Percentiles rank a stretch among this genome's conserved stretches.
Conservation (phyloP, 2,888 invertebrate species). For the Falcaria lacertinaria region DNA sequence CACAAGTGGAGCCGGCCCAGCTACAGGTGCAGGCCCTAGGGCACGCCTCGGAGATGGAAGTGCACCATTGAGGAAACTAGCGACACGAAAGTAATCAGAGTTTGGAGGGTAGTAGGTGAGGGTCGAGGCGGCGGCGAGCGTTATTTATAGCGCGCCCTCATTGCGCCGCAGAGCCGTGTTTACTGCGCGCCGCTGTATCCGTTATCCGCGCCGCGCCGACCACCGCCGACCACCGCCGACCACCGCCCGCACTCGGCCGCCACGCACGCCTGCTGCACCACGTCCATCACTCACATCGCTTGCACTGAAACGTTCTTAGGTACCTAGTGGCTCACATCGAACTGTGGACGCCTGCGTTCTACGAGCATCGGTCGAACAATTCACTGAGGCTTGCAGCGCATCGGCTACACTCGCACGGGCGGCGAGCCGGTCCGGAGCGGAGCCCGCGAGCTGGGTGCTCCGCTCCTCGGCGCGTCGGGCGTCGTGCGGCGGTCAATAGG, state of each 20-base stretch:
- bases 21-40: neutral
- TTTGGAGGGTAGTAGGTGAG: slow-evolving; percentile 63
- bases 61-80: slow-evolving; percentile 7
- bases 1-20: no score
- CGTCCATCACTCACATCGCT: no score
- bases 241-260: no score
- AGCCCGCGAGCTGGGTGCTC: no score
- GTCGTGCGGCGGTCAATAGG: no score
- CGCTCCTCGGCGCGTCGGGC: no score
- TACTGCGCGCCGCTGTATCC: slow-evolving; percentile 30
- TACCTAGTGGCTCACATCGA: no score
- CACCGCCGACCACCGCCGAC: slow-evolving; percentile 3
- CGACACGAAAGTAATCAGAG: slow-evolving; percentile 35
- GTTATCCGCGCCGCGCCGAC: slow-evolving; percentile 24
- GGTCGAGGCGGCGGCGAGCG: slow-evolving; percentile 32
- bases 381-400: no score
- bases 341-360: no score
- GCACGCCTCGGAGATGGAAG: slow-evolving; percentile 7
- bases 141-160: slow-evolving; percentile 58
- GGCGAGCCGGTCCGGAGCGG: slow-evolving; percentile 6
- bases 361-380: no score
- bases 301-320: no score
- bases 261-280: slow-evolving; percentile 5
- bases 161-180: slow-evolving; percentile 28
- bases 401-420: no score